Evolutionary conservation across 30 jellyfish, hydroid and myxozoan genomes (phyloP).

Genomic region (Aurelia sp.): DNA sequence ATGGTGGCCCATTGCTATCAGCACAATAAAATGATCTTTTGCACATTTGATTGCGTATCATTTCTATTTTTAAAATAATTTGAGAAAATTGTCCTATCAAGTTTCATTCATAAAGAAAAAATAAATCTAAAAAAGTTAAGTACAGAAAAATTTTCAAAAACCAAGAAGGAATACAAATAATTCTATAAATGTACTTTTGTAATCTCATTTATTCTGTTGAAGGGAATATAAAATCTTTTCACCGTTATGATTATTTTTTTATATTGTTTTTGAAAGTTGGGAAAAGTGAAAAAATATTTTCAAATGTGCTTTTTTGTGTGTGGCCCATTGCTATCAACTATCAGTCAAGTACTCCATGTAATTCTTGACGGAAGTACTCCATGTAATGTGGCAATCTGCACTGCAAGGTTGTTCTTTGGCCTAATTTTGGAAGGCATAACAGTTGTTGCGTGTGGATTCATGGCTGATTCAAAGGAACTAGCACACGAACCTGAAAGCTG

Average conservation of each 20-base stretch:
- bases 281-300: not conserved
- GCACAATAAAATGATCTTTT: conserved; percentile 1
- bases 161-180: not conserved
- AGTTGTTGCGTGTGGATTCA: no score
- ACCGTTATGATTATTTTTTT: no score
- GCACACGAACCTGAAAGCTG: conserved; percentile 13
- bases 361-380: no score
- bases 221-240: not conserved
- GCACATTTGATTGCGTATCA: not conserved
- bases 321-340: no score
- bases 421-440: no score
- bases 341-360: no score
- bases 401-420: no score
- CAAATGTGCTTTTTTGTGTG: not conserved
- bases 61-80: no score
- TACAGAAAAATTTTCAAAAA: not conserved
- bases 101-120: not conserved
- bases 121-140: not conserved
- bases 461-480: no score
- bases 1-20: conserved; percentile 59
- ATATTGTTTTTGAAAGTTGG: no score
- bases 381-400: no score
- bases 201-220: not conserved
- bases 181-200: not conserved
- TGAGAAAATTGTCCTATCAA: no score